Percentiles rank a stretch among this genome's conserved stretches.
phyloP scores from a whole-genome alignment of 2,888 invertebrate species.

The Polydrusus tereticollis region DNA sequence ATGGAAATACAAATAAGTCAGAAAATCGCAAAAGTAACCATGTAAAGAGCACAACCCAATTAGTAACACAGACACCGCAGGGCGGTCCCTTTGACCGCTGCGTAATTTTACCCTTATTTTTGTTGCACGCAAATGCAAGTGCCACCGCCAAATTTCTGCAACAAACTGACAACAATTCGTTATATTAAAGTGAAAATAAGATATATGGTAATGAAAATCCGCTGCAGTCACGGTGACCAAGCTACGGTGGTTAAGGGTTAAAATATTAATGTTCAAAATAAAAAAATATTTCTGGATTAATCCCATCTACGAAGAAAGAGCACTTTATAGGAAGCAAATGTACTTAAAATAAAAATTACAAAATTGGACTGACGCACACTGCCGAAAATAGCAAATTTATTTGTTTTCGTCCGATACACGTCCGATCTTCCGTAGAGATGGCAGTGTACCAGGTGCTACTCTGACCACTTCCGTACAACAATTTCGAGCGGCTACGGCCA shows the following conservation, averaged over 20 bases:
- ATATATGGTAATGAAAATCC: not conserved
- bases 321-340: too few species aligned
- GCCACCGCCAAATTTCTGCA: not conserved
- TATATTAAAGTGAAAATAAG: not conserved
- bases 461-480: too few species aligned
- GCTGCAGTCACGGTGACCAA: not conserved
- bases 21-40: not conserved
- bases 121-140: not conserved
- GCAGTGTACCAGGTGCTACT: too few species aligned
- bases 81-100: not conserved
- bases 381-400: too few species aligned
- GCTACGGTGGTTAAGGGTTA: not conserved
- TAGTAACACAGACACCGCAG: not conserved
- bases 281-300: too few species aligned
- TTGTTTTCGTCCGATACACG: too few species aligned
- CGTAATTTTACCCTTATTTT: not conserved
- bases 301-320: too few species aligned
- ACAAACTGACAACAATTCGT: not conserved
- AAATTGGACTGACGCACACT: too few species aligned
- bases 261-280: too few species aligned
- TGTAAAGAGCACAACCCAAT: not conserved
- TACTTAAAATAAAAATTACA: too few species aligned
- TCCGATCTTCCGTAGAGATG: too few species aligned
- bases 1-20: not conserved
- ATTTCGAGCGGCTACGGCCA: too few species aligned